phyloP scores from a whole-genome alignment of 1,140 invertebrate genomes.

The Drosophila kepulauana region DNA sequence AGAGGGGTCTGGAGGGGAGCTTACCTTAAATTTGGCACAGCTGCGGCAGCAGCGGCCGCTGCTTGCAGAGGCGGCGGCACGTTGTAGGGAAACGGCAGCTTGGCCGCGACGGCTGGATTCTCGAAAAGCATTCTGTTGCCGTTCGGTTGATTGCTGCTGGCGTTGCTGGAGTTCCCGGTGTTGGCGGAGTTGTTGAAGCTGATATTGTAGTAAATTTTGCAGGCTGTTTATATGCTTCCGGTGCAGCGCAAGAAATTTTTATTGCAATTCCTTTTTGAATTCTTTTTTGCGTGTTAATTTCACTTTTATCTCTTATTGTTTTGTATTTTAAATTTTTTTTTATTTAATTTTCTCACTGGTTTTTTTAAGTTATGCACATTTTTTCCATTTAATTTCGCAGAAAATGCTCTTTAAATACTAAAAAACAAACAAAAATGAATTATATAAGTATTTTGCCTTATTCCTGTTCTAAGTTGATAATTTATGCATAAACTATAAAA shows the following conservation, averaged over 20 bases:
- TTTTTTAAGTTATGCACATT: conserved; percentile 57
- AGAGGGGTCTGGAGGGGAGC: conserved; percentile 17
- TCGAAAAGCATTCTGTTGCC: conserved; percentile 82
- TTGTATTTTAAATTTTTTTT: conserved; percentile 28
- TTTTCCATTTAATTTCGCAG: conserved; percentile 34
- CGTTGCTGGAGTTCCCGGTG: conserved; percentile 47
- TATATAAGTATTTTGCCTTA: not conserved
- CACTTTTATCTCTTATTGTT: conserved; percentile 26
- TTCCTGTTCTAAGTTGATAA: conserved; percentile 1
- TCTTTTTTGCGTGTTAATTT: conserved; percentile 7
- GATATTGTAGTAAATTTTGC: conserved; percentile 76
- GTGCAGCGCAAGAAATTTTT: conserved; percentile 48
- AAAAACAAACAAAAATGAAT: conserved; percentile 9
- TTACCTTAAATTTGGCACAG: conserved; percentile 85
- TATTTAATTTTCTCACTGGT: conserved; percentile 44
- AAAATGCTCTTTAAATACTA: conserved; percentile 20
- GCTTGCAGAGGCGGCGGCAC: conserved; percentile 84
- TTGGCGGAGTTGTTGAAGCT: conserved; percentile 53
- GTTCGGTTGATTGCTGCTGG: conserved; percentile 49
- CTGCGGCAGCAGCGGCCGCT: conserved; percentile 82
- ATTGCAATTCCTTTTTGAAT: conserved; percentile 24
- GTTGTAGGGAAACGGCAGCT: conserved; percentile 84
- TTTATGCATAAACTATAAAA: conserved; percentile 7
- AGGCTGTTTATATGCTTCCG: conserved; percentile 59
- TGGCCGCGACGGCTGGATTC: conserved; percentile 84